Evolutionary conservation across 2,113 vertebrate species (phyloP).

Genomic region (Columbina picui): DNA sequence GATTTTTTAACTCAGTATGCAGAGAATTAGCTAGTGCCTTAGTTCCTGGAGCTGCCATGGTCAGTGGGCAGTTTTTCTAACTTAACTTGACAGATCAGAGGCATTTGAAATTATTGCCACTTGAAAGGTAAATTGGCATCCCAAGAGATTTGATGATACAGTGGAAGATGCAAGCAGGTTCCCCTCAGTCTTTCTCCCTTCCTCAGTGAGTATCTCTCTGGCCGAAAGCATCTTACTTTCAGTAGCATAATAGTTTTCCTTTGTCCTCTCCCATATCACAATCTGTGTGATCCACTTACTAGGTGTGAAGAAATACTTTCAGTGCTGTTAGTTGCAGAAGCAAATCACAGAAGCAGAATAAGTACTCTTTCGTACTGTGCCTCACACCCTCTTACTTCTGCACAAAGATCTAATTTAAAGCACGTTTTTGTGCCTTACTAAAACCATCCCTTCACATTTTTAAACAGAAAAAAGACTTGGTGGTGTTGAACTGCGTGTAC

Average conservation of each 20-base stretch:
- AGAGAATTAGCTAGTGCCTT: not conserved
- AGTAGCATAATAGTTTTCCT: not conserved
- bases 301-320: conserved; percentile 2
- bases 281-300: not conserved
- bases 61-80: not conserved
- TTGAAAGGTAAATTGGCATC: conserved; percentile 21
- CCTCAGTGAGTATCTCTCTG: not conserved
- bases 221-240: not conserved
- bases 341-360: conserved; percentile 4
- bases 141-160: not conserved
- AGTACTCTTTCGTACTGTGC: conserved; percentile 17
- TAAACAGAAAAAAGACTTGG: not conserved
- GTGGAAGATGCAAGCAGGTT: not conserved
- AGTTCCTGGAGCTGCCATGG: not conserved
- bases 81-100: conserved; percentile 4
- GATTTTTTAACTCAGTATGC: not conserved
- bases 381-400: not conserved
- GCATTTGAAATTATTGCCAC: conserved; percentile 1
- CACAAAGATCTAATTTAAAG: conserved; percentile 31
- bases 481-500: not conserved
- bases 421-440: not conserved
- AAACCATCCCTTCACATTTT: conserved; percentile 1
- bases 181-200: not conserved
- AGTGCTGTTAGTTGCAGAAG: conserved; percentile 1
- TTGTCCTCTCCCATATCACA: not conserved